Evolutionary conservation across 2,888 invertebrate genomes (phyloP).

Genomic region (Xylota sylvarum): DNA sequence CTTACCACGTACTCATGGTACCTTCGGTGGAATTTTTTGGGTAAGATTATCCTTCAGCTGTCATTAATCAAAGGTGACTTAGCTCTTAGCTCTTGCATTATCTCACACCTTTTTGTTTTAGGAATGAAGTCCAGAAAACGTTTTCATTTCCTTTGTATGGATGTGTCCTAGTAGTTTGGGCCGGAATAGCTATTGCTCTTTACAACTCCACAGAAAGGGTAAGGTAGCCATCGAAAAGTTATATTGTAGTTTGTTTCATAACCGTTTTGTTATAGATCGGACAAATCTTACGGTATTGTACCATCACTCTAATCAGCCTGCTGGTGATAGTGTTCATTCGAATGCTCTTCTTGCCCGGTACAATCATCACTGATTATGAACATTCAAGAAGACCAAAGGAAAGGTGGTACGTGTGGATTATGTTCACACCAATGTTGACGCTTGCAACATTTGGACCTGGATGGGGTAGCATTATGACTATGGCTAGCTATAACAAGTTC

Average conservation of each 20-base stretch:
- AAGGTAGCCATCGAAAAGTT: background rate
- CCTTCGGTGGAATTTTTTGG: constrained; percentile 54
- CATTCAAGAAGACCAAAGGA: no score
- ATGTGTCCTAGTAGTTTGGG: constrained; percentile 42
- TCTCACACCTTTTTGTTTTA: no score
- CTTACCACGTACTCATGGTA: background rate
- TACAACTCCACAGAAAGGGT: constrained; percentile 37
- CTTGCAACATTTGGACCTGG: constrained; percentile 61
- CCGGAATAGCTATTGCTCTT: background rate
- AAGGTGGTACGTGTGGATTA: constrained; percentile 11
- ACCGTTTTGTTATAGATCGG: constrained; percentile 80
- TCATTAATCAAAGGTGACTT: background rate
- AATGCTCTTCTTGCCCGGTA: constrained; percentile 47
- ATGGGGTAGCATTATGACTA: constrained; percentile 62
- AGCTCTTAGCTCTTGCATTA: no score
- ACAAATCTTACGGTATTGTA: constrained; percentile 79
- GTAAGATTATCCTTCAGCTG: constrained; percentile 33
- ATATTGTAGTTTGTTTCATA: background rate
- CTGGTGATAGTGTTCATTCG: constrained; percentile 38
- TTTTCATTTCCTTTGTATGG: constrained; percentile 46
- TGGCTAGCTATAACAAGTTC: constrained; percentile 85
- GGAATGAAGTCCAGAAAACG: constrained; percentile 7
- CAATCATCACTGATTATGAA: background rate
- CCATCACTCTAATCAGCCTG: constrained; percentile 76
- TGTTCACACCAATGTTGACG: constrained; percentile 24